Conservation (phyloP, 1,140 invertebrate species). For the Bradynema listronoti region DNA sequence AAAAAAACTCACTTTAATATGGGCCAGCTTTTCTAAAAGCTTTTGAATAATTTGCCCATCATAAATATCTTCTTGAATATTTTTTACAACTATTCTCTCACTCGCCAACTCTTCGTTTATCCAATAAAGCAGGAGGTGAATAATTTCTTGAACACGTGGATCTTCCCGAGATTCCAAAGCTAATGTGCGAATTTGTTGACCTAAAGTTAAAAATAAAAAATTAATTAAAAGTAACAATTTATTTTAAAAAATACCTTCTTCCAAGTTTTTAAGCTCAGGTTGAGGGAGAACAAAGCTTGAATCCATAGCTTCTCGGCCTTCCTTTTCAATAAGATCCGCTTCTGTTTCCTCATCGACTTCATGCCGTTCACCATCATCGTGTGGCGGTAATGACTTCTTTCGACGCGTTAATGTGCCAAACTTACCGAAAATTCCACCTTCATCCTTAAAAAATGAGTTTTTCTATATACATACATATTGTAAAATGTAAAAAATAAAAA, state of each 20-base stretch:
- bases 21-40: slow-evolving; percentile 68
- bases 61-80: slow-evolving; percentile 92
- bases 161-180: slow-evolving; percentile 78
- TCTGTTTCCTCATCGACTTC: slow-evolving; percentile 37
- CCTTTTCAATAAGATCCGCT: slow-evolving; percentile 36
- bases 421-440: slow-evolving; percentile 36
- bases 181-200: slow-evolving; percentile 87
- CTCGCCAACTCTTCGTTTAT: slow-evolving; percentile 75
- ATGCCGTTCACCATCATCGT: slow-evolving; percentile 18
- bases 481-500: neutral
- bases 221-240: neutral
- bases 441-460: slow-evolving; percentile 9
- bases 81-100: slow-evolving; percentile 92
- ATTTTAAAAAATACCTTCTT: slow-evolving; percentile 29
- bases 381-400: slow-evolving; percentile 44
- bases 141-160: slow-evolving; percentile 76
- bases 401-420: slow-evolving; percentile 36
- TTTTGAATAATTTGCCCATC: slow-evolving; percentile 97
- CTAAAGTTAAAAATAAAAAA: slow-evolving; percentile 17
- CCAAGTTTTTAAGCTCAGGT: slow-evolving; percentile 34
- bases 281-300: slow-evolving; percentile 39
- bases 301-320: slow-evolving; percentile 40
- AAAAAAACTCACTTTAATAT: too few species aligned
- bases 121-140: slow-evolving; percentile 61
- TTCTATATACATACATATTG: neutral